Evolutionary conservation across 1,140 invertebrate genomes (phyloP).

Genomic region (Drosophila simulans): DNA sequence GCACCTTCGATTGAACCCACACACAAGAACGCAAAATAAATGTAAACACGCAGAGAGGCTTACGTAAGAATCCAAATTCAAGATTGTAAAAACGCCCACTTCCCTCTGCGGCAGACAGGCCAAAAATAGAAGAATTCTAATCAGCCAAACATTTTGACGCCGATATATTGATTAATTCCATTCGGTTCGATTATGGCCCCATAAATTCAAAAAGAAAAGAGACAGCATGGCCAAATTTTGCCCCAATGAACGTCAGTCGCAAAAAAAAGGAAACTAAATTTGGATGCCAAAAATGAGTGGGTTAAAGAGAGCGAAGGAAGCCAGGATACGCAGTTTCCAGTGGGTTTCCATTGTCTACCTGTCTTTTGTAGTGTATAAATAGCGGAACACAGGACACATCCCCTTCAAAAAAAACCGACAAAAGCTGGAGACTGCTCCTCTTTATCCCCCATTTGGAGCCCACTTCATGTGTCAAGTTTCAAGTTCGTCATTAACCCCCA

Average conservation of each 20-base stretch:
- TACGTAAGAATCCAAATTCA: conserved; percentile 43
- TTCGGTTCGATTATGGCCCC: conserved; percentile 60
- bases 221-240: conserved; percentile 6
- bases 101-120: conserved; percentile 26
- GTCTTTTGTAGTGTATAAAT: conserved; percentile 42
- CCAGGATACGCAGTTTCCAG: conserved; percentile 26
- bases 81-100: conserved; percentile 26
- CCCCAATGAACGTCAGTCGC: conserved; percentile 17
- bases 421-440: conserved; percentile 4
- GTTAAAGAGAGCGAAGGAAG: background rate
- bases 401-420: conserved; percentile 9
- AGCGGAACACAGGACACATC: conserved; percentile 11
- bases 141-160: conserved; percentile 66
- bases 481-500: conserved; percentile 38
- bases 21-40: conserved; percentile 43
- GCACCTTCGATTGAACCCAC: conserved; percentile 53
- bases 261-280: conserved; percentile 40
- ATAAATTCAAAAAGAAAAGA: conserved; percentile 44
- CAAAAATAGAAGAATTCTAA: conserved; percentile 74
- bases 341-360: conserved; percentile 1
- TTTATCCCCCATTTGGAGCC: background rate
- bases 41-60: conserved; percentile 49
- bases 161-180: conserved; percentile 70
- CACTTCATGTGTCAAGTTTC: conserved; percentile 49
- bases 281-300: conserved; percentile 15